Evolutionary conservation across 1,140 invertebrate genomes (phyloP), one percentile per base, ranked within the genome.

Genomic region (Elysia chlorotica): DNA sequence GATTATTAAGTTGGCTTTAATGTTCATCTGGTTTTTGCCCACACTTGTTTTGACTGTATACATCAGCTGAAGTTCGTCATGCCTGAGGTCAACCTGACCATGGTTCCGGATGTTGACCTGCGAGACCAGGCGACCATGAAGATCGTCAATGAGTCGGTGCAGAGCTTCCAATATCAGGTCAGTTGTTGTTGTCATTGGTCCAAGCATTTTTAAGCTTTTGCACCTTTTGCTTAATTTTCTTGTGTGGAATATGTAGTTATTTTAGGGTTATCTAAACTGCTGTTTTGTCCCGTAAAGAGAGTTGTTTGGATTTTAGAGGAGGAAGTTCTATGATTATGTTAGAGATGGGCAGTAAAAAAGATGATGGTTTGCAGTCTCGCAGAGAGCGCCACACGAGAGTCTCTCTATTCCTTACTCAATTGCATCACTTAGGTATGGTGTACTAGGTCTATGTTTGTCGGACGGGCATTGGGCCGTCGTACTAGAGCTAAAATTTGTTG

Each of bases 111-210:
- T 53, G 30, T 23, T 30, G 69, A 71, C 28, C 38, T 71, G 31
- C 35, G 23, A 5, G 30, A 71, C 30, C 28, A 31, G 0, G 57
- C 61, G 28, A n/a, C 38, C 2, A 71, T 71, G 69, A 23, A 19
- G 28, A 48, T 71, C 23, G 38, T 71, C 36, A 56, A 71, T 53
- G 69, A 71, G 0, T 37, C 69, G 4, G 36, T 33, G 30, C 59
- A 71, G 17, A 71, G 28, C 2, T 71, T 41, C 54, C 69, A 71
- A 28, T 19, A 53, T n/a, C 57, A 71, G 69, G 69, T 71, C 31
- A 41, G 65, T 41, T 3, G 6, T 63, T 63, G 61, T 28, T 57
- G 10, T 48, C 10, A 48, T 10, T 48, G 10, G n/a, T 10, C 10
- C n/a, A 48, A 14, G 41, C n/a, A 14, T 14, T 14, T 14, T 48